Percentiles rank a stretch among this genome's conserved stretches.
phyloP scores from a whole-genome alignment of 1,140 invertebrate genomes.

The Patella vulgata region DNA sequence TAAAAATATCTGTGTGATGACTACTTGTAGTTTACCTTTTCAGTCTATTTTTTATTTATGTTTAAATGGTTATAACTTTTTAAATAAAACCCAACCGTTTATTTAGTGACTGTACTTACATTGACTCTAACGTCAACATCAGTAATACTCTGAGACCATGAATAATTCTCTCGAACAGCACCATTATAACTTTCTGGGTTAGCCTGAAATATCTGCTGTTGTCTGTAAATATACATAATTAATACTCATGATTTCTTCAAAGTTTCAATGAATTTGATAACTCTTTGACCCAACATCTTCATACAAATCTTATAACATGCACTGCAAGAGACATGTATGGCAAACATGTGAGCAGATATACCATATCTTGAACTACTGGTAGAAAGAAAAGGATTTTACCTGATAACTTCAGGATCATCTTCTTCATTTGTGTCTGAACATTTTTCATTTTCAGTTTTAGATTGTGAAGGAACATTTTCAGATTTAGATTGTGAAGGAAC shows the following conservation, averaged over 20 bases:
- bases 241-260: background rate
- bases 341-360: no score
- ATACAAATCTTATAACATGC: background rate
- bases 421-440: background rate
- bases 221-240: constrained; percentile 41
- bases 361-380: no score
- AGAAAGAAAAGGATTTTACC: no score
- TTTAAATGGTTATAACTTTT: no score
- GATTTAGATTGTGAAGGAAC: no score
- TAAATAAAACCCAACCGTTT: no score
- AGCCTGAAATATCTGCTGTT: constrained; percentile 51
- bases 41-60: no score
- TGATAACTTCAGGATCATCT: constrained; percentile 2
- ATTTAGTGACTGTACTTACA: constrained; percentile 38
- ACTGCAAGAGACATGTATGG: background rate
- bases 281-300: background rate
- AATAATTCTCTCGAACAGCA: constrained; percentile 77
- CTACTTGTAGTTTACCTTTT: no score
- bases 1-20: no score
- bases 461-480: background rate
- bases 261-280: background rate
- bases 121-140: constrained; percentile 80
- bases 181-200: constrained; percentile 82
- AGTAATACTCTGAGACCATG: constrained; percentile 83
- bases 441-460: background rate